Percentiles rank a stretch among this genome's conserved stretches.
These are phyloP conservation scores for Sebastes glaucus DNA, from an alignment of 2,797 vertebrate genomes.

Conservation along the genomic window DNA sequence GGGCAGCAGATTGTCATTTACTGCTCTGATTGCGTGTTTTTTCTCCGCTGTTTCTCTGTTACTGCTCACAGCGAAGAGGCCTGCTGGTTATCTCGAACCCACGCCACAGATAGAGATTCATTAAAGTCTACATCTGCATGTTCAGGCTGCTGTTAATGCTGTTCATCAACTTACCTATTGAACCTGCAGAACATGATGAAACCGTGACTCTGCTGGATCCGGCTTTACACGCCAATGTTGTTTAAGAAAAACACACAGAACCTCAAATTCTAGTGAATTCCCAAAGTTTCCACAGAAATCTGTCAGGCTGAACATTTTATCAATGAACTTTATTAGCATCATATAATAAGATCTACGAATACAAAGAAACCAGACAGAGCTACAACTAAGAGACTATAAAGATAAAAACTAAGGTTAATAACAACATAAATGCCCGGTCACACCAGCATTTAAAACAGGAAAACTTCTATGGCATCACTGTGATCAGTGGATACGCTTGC, in stretches of 20 bases:
- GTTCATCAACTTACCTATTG: background rate
- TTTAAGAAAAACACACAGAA: background rate
- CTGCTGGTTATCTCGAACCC: background rate
- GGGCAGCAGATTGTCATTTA: conserved; percentile 65
- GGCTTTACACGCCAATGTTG: no score
- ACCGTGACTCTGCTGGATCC: background rate
- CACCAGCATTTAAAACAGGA: background rate
- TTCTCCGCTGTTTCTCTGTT: background rate
- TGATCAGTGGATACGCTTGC: background rate
- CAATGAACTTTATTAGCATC: background rate
- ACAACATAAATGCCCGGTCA: background rate
- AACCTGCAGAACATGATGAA: background rate
- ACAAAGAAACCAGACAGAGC: background rate
- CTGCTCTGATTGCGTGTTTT: conserved; percentile 39
- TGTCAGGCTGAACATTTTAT: background rate
- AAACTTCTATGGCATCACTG: background rate
- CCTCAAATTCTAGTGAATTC: no score
- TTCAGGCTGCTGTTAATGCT: background rate
- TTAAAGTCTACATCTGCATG: background rate
- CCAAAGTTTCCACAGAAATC: background rate
- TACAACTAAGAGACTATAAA: background rate
- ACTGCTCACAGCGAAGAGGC: background rate
- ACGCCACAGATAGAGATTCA: conserved; percentile 12
- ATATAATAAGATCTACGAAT: background rate
- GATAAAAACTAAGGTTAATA: background rate